These are phyloP conservation scores for Bombus superbus DNA, from an alignment of 1,140 invertebrate genomes.

Conservation along the genomic window DNA sequence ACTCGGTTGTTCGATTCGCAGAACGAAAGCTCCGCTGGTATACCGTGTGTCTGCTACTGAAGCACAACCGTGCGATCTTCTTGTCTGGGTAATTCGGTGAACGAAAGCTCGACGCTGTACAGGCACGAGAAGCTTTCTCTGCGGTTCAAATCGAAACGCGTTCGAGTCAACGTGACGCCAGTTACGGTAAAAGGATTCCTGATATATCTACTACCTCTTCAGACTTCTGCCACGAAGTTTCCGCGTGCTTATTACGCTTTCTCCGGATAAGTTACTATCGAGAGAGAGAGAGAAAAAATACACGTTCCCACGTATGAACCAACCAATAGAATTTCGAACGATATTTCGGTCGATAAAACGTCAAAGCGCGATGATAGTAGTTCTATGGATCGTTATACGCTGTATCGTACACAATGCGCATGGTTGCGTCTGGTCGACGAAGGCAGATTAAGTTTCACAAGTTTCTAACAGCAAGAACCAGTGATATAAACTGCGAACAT, in stretches of 20 bases:
- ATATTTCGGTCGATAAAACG: background rate
- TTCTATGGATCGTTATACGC: background rate
- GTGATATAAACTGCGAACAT: background rate
- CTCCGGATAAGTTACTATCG: background rate
- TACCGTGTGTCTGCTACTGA: background rate
- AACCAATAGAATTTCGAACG: background rate
- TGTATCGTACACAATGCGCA: background rate
- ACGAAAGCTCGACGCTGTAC: background rate
- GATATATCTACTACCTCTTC: background rate
- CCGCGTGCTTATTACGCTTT: background rate
- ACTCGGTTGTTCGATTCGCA: background rate
- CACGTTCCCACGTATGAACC: background rate
- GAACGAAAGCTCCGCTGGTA: too few relatives aligned
- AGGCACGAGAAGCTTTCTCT: background rate
- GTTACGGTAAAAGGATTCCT: too few relatives aligned
- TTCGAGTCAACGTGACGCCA: too few relatives aligned
- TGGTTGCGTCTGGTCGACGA: background rate
- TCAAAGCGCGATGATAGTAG: background rate
- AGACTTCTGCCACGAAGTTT: background rate
- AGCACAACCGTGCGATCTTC: slow-evolving; percentile 3
- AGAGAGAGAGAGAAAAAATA: too few relatives aligned
- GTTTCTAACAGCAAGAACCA: background rate
- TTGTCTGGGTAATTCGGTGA: slow-evolving; percentile 14
- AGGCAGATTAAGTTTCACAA: background rate
- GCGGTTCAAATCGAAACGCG: background rate